Conservation (phyloP, 2,888 invertebrate species). For the Eledone cirrhosa region DNA sequence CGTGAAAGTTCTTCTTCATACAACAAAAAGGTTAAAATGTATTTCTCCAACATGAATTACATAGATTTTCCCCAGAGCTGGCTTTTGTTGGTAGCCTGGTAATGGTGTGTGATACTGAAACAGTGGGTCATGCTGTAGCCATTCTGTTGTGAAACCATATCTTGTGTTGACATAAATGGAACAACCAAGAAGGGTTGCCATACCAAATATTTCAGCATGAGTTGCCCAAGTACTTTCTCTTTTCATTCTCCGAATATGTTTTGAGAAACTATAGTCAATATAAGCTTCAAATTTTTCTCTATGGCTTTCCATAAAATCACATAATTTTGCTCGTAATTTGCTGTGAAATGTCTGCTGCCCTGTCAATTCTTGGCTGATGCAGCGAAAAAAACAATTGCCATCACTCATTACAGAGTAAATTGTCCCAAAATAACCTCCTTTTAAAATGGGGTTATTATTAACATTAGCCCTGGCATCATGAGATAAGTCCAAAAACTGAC, state of each 20-base stretch:
- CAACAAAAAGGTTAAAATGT: conserved; percentile 3
- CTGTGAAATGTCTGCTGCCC: background rate
- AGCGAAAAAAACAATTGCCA: conserved; percentile 19
- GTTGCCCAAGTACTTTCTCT: conserved; percentile 25
- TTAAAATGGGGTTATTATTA: background rate
- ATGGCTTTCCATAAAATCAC: background rate
- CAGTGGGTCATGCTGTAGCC: conserved; percentile 16
- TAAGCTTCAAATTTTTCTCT: conserved; percentile 22
- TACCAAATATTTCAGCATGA: conserved; percentile 26
- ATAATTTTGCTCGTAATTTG: conserved; percentile 1
- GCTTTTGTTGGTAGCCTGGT: background rate
- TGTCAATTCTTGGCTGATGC: conserved; percentile 15
- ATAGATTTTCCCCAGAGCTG: conserved; percentile 8
- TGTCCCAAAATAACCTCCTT: background rate
- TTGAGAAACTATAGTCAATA: background rate
- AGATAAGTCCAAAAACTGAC: conserved; percentile 11
- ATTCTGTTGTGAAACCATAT: conserved; percentile 15
- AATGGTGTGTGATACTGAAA: conserved; percentile 10
- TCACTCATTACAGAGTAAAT: conserved; percentile 10
- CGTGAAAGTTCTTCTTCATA: background rate
- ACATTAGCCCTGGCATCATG: background rate
- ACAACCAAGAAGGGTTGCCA: conserved; percentile 21
- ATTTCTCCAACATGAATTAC: background rate
- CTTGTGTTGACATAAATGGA: conserved; percentile 8
- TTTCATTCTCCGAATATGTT: conserved; percentile 16